Base-by-base conservation (phyloP, 2,888 invertebrate species). In the Malacosoma neustria region DNA sequence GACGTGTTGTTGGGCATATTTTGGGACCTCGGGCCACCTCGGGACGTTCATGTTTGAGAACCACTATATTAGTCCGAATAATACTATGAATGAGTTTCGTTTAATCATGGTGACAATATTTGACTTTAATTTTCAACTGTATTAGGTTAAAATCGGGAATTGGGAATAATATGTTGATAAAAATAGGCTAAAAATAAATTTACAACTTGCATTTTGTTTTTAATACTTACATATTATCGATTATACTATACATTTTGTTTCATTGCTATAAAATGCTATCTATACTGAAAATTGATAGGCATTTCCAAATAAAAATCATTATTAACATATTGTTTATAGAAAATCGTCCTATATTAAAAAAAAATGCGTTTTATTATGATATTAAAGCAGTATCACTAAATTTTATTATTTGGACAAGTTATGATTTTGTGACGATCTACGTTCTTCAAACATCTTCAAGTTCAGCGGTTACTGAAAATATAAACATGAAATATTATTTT, bases 261-360 rank as follows among this genome's bases (percentile, higher is more conserved):
- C 74, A 79, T 79, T 84, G 77, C 84, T 85, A 85, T 84, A 84
- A 85, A 85, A 85, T 82, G 82, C 85, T 85, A 84, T 80, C 84
- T 84, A 85, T 79, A 79, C 76, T 81, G 77, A 81, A 81, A 73
- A 79, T 71, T 74, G 73, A 81, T 84, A 85, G 82, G 82, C 85
- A 72, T 81, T 76, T 72, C 72, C 76, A 81, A 82, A 69, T 59
- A 70, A 72, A 80, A 81, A 77, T 80, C 51, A 80, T 72, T 74
- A 71, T 57, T 67, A 70, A 76, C 61, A 62, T 71, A 76, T 80
- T 71, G 71, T 81, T 80, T 77, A 81, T 82, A 82, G 82, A 85
- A 84, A 85, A 79, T 64, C 71, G 22, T 79, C 71, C 82, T 84
- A 82, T 81, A 73, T 77, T 71, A 77, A 81, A 75, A 76, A 75